These are phyloP conservation scores for Atlantisia rogersi DNA, from an alignment of 2,113 vertebrate species.

Conservation along the genomic window DNA sequence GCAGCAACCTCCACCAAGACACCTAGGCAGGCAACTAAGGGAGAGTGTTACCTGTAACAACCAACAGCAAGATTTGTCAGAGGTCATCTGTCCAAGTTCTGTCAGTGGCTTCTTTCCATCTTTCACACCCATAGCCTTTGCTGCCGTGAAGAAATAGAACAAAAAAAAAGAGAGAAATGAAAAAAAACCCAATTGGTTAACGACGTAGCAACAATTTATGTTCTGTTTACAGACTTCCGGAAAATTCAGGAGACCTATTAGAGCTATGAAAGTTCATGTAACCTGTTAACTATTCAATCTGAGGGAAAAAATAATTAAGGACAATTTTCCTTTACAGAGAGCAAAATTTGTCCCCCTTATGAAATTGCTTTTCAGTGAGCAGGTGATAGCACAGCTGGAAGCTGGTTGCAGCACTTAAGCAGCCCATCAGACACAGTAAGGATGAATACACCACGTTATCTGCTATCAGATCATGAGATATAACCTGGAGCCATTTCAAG, in stretches of 20 bases:
- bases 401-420: neutral
- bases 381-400: neutral
- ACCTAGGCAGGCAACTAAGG: neutral
- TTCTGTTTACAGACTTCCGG: neutral
- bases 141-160: neutral
- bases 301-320: neutral
- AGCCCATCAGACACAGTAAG: neutral
- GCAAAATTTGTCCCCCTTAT: neutral
- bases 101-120: neutral
- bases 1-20: neutral
- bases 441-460: rapidly evolving
- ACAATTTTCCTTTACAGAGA: neutral
- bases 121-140: neutral
- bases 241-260: neutral
- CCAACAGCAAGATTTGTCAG: neutral
- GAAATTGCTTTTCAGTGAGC: neutral
- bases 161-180: neutral
- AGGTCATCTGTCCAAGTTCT: neutral
- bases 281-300: neutral
- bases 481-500: neutral
- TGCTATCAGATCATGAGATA: rapidly evolving
- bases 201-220: neutral
- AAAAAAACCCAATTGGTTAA: neutral
- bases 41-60: neutral
- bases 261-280: neutral